Evolutionary conservation across 2,888 invertebrate species (phyloP), one percentile per base, ranked within the genome.

Genomic region (Dolichopus griseipennis): DNA sequence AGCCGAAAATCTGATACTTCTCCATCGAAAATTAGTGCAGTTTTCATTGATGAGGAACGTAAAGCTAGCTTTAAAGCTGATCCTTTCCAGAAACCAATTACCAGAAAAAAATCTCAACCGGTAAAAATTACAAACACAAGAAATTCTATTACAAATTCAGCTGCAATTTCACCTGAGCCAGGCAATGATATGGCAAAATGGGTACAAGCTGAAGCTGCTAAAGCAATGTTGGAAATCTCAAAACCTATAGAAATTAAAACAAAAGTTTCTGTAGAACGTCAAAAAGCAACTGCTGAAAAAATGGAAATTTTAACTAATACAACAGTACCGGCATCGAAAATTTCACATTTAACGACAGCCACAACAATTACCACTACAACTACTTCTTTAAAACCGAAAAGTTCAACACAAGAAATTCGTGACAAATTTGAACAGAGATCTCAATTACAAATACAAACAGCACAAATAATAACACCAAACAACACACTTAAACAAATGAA

Each of bases 41-140:
- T 79, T 77, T 81, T 81, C 72, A 81, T 81, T 61, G 81, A 81
- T 70, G 81, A 81, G 70, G 81, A 81, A 72, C 79, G 81, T 71
- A 81, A 81, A 70, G 81, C 81, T 22, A 81, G 81, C 72, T 81
- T 80, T 71, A 81, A 81, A 71, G 77, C 76, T 10, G 80, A 81
- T 73, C 76, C 78, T 66, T 74, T 70, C 66, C 79, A 78, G 70
- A 76, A 76, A 70, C 74, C 78, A 21, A 65, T 67, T 8, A 73
- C 72, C 18, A 69, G 70, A 63, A 74, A 74, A 66, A 67, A 73
- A 68, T 70, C 67, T 66, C 52, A 65, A 20, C 66, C 71, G 7
- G 66, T 52, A 5, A 65, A 68, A 21, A 61, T 65, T n/a, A 63
- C 62, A 8, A 34, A 43, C 9, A 63, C 69, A 20, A 37, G 43